phyloP scores from a whole-genome alignment of 37 sponge, comb jelly and placozoan genomes.

The Diacarnus erythraeanus region DNA sequence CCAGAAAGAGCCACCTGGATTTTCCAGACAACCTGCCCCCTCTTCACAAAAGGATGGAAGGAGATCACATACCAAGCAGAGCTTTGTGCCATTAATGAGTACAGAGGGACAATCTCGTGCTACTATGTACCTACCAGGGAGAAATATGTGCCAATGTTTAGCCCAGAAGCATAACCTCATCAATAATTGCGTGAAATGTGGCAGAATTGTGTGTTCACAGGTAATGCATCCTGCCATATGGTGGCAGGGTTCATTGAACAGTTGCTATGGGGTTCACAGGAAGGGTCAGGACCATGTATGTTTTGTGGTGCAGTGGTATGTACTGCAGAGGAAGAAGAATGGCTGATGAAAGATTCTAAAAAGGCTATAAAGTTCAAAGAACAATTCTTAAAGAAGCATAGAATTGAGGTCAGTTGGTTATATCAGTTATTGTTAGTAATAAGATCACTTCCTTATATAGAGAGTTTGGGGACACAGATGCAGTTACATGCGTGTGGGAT shows the following conservation, averaged over 20 bases:
- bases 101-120: conserved; percentile 65
- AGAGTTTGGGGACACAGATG: too few relatives aligned
- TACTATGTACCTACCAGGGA: conserved; percentile 71
- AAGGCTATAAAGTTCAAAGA: conserved; percentile 65
- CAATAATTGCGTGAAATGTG: conserved; percentile 92
- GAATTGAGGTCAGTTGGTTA: conserved; percentile 44
- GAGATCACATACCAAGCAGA: conserved; percentile 35
- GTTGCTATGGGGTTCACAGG: too few relatives aligned
- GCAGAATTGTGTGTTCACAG: conserved; percentile 91
- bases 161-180: conserved; percentile 86
- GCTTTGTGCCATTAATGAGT: conserved; percentile 74
- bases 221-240: too few relatives aligned
- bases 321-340: conserved; percentile 73
- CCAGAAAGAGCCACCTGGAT: too few relatives aligned
- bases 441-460: too few relatives aligned
- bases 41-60: neutral
- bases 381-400: conserved; percentile 57
- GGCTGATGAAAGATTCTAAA: conserved; percentile 67
- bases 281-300: conserved; percentile 94
- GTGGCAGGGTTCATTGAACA: too few relatives aligned
- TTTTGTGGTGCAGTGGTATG: conserved; percentile 90
- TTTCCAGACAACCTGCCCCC: too few relatives aligned
- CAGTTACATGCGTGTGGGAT: too few relatives aligned
- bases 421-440: too few relatives aligned
- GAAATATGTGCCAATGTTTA: conserved; percentile 85